These are phyloP conservation scores for Martes martes DNA, from an alignment of 2,113 vertebrate species.

Conservation along the genomic window DNA sequence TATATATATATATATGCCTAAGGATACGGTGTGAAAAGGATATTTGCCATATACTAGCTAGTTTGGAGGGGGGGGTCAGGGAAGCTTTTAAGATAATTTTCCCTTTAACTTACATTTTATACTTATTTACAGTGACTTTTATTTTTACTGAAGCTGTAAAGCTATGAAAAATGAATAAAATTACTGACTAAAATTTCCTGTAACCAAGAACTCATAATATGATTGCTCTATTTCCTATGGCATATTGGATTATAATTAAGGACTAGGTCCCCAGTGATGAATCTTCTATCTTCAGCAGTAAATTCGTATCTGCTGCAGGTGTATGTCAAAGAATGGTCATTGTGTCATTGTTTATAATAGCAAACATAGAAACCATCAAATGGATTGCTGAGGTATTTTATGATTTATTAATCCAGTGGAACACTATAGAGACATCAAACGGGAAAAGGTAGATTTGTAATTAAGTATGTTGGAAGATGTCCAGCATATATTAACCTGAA, in stretches of 20 bases:
- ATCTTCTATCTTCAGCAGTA: not conserved
- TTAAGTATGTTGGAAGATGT: not conserved
- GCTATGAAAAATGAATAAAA: conserved; percentile 48
- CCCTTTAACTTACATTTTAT: not conserved
- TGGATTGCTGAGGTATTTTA: not conserved
- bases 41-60: not conserved
- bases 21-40: not conserved
- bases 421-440: not conserved
- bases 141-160: conserved; percentile 50
- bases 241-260: not conserved
- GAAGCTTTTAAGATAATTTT: not conserved
- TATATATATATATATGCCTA: not conserved
- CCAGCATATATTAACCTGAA: not conserved
- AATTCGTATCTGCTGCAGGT: not conserved
- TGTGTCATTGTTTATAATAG: not conserved
- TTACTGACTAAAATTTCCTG: not conserved
- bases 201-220: not conserved
- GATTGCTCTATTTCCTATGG: not conserved
- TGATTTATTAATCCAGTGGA: not conserved
- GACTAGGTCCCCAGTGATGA: not conserved
- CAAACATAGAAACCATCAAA: not conserved
- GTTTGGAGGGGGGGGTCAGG: not conserved
- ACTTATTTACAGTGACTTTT: not conserved
- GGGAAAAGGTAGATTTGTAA: not conserved
- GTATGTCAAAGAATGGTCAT: not conserved